Base-by-base conservation (phyloP, 1,140 invertebrate genomes). In the Drosophila kanapiae region DNA sequence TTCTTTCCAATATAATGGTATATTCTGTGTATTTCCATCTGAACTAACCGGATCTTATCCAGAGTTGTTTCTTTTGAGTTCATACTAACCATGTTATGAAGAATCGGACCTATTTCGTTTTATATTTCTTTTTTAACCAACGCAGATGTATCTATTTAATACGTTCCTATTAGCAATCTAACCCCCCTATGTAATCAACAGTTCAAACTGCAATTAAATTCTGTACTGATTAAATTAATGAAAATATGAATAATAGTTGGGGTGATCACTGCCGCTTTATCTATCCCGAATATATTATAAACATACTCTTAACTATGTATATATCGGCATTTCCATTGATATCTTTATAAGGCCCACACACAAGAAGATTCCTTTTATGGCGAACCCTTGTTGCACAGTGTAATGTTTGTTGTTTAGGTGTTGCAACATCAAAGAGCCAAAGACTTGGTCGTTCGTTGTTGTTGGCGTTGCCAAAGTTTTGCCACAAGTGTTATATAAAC, bases 401-500 rank as follows among this genome's bases (percentile, higher is more conserved):
- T 77, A 72, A 29, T 57, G 37, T 64, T 54, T 49, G 65, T 76
- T 67, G 67, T 63, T 64, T 43, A 35, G 69, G 58, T 54, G 62
- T 61, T 86, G 80, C 82, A 87, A 80, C 84, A 84, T 58, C 64
- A 33, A 53, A 48, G 57, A 60, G 69, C 56, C 54, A 27, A 45
- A 71, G 74, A 42, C 48, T 53, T 56, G 48, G 43, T 63, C 16
- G 49, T 27, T 38, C 31, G 65, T 58, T 80, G 78, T 64, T 35
- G 70, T 70, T 71, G 65, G 69, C 51, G 59, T 72, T 58, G 67
- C 78, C 75, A 64, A 82, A 75, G 54, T n/a, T 43, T 78, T 77
- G 75, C 64, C 76, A 57, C 69, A 71, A 90, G 81, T 88, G 78
- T 88, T 88, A 90, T 81, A 88, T 88, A 88, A 88, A 85, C 74